Evolutionary conservation across 2,888 invertebrate genomes (phyloP), one percentile per base, ranked within the genome.

Genomic region (Liodrosophila aerea): DNA sequence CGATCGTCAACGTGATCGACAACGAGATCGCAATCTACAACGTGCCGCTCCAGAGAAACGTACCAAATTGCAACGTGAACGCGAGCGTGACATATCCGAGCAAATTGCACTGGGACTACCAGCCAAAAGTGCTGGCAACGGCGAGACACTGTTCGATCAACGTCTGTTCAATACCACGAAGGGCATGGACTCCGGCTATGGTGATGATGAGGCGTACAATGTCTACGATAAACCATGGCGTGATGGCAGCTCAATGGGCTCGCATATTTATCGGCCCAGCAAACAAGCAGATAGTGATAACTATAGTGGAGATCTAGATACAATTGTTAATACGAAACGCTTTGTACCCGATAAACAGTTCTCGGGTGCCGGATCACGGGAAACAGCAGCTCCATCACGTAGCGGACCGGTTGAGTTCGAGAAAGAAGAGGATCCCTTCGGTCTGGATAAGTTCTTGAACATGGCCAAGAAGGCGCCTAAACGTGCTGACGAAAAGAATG

Each of bases 181-280:
- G 85, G 97, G 97, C 46, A 95, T 99, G 94, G 98, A 97, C 87
- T 95, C 95, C 72, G 93, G 93, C 87, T 99, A 97, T 89, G 98
- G 94, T 0, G 98, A 99, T 84, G 99, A 99, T 82, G 99, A 99
- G 83, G 95, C 95, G 0, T 99, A 99, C 91, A 98, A 95, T 88
- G 98, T 99, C 0, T 99, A 99, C 87, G 98, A 99, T 90, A 97
- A 98, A 89, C 97, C 99, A 0, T 99, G 99, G 99, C 93, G 98
- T 52, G 96, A 97, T 76, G 94, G 94, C 27, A 95, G 95, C 76
- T 93, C 94, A 0, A 92, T 98, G 60, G 96, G 95, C 0, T 93
- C 95, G 31, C 96, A 97, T 89, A 94, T 99, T 54, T 98, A 98
- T 91, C 91, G 98, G 34, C 98, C 98, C 0, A 93, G 94, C 45